Percentiles rank a stretch among this genome's conserved stretches.
phyloP scores from a whole-genome alignment of 2,888 invertebrate genomes.

The Eumacrocentrus americanus region DNA sequence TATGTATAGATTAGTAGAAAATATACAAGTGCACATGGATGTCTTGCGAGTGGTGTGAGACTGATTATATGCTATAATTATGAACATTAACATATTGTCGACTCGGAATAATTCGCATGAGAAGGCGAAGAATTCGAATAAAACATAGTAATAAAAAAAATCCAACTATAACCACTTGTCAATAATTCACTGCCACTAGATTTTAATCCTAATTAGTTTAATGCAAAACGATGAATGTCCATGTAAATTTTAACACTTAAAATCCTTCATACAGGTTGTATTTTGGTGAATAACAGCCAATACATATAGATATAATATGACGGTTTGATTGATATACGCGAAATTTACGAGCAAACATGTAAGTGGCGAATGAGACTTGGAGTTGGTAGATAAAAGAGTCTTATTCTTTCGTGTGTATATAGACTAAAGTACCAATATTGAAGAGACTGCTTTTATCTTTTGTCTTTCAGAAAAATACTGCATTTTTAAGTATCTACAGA shows the following conservation, averaged over 20 bases:
- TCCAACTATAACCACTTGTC: not conserved
- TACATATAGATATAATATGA: too few relatives aligned
- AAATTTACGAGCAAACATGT: too few relatives aligned
- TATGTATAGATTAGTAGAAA: constrained; percentile 26
- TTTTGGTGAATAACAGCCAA: too few relatives aligned
- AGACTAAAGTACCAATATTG: too few relatives aligned
- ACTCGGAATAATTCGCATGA: constrained; percentile 45
- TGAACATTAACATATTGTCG: constrained; percentile 44
- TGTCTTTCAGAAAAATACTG: not conserved
- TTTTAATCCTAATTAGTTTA: not conserved
- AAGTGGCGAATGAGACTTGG: too few relatives aligned
- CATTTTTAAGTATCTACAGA: not conserved
- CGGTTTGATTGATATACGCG: too few relatives aligned
- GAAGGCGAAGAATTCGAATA: constrained; percentile 51
- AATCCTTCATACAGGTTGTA: too few relatives aligned
- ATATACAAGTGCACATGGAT: constrained; percentile 31
- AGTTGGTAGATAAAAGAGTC: too few relatives aligned
- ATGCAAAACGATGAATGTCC: too few relatives aligned
- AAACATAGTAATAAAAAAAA: constrained; percentile 42
- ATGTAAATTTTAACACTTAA: too few relatives aligned
- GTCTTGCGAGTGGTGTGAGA: constrained; percentile 40
- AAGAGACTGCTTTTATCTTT: too few relatives aligned
- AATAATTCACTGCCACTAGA: not conserved
- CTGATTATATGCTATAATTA: constrained; percentile 44
- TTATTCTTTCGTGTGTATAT: too few relatives aligned